Base-by-base conservation (phyloP, 2,113 vertebrate species). In the Mus pahari region DNA sequence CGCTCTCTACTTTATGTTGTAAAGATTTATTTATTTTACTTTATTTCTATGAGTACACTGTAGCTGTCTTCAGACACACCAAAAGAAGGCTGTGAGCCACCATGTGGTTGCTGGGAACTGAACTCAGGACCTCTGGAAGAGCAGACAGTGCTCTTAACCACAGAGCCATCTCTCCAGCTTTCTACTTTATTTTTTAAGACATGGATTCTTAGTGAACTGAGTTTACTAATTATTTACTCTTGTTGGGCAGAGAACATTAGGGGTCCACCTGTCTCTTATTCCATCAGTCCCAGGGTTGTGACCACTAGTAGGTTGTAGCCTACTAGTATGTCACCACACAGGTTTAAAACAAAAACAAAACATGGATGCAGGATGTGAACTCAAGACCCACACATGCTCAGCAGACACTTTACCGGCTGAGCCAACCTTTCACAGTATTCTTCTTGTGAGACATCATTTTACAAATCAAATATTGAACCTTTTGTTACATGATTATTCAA, bases 401-500 rank as follows among this genome's bases (percentile, higher is more conserved):
- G 53, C 11, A 60, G 12, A 12, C 14, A 28, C n/a, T 42, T 39
- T 26, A n/a, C 36, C 42, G n/a, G 31, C 58, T 64, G 39, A 45
- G 7, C 58, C 58, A 19, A 39, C 26, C 7, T 20, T 50, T 60
- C 75, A 20, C 5, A 45, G 31, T 2, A 89, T 3, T 88, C 26
- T 71, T 58, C 78, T 12, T 7, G 39, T 50, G 17, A 86, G 91
- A 89, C 1, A 1, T n/a, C 4, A 75, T 20, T n/a, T 39, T 73
- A 86, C 36, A 89, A 2, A 36, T 86, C 22, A 81, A 92, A 45
- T n/a, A 86, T 3, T 5, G 84, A 36, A 14, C 8, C 75, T 90
- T 93, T 83, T 93, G 58, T 82, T 66, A 22, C 58, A 22, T 78
- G n/a, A 84, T 86, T 36, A 94, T 81, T 86, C 33, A 82, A 17